Base-by-base conservation (phyloP, 1,140 invertebrate genomes). In the Cataglyphis hispanica region DNA sequence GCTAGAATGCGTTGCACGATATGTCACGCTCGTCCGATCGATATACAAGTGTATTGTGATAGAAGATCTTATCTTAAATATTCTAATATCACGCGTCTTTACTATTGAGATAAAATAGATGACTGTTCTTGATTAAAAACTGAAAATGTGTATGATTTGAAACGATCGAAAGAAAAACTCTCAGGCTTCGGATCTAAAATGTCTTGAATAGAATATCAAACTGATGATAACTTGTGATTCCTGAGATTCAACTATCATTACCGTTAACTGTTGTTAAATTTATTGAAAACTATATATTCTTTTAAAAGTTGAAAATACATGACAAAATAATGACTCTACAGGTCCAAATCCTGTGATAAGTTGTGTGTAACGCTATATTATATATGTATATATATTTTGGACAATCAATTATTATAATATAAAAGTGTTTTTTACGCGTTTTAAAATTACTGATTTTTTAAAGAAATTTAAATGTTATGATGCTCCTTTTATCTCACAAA, bases 1-100 rank as follows among this genome's bases (percentile, higher is more conserved):
- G 67, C 66, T 83, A 83, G 53, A 72, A 72, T 16, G 78, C 67
- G 53, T 81, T 43, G 37, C 34, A 22, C 37, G 40, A 83, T 10
- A 3, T 61, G 53, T 22, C 25, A 2, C 13, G 10, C 31, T n/a
- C 34, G 4, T n/a, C 50, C 53, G 37, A 83, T 74, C 67, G 37
- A 83, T 70, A 60, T 25, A 8, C n/a, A 37, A 43, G 25, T 43
- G 25, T 66, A 34, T 72, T 43, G 25, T 40, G 43, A 25, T 83
- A 74, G 3, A 37, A 61, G 53, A 83, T 81, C 11, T 70, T 72
- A 58, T 74, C 50, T 40, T 13, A 25, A 27, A 56, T 40, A 69
- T 13, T 81, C 64, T 34, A 13, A 10, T 74, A 19, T 74, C 53
- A 34, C 53, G 27, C 19, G 16, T 50, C 8, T 50, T 67, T 67